Conservation (phyloP, 1,140 invertebrate genomes). For the Augochlora pura region DNA sequence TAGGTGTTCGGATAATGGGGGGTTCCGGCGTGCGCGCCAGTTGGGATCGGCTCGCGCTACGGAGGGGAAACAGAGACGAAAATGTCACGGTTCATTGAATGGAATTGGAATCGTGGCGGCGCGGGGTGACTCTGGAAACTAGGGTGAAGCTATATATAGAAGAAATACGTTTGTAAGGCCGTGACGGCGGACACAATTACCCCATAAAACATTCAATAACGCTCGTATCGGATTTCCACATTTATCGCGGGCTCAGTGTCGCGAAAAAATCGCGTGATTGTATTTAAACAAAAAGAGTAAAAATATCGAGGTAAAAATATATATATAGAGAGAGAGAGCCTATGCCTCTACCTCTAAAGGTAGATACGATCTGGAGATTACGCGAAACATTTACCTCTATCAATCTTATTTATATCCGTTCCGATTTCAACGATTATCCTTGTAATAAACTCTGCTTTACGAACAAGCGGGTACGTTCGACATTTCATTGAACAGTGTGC, state of each 20-base stretch:
- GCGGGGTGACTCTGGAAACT: neutral
- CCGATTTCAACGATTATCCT: neutral
- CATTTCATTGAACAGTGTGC: neutral
- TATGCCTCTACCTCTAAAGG: too few relatives aligned
- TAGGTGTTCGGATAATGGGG: too few relatives aligned
- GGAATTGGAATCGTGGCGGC: neutral
- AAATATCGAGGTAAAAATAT: too few relatives aligned
- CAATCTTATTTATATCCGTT: conserved; percentile 3
- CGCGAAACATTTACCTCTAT: neutral
- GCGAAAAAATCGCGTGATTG: neutral
- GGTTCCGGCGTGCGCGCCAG: neutral
- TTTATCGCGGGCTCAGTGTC: neutral
- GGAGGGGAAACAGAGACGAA: neutral
- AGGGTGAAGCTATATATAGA: neutral
- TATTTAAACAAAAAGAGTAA: too few relatives aligned
- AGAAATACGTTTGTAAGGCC: neutral
- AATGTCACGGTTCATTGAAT: neutral
- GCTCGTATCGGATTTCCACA: neutral
- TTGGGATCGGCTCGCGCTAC: too few relatives aligned
- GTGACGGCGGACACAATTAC: neutral
- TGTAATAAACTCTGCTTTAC: neutral
- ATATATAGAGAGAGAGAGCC: too few relatives aligned
- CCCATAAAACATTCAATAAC: conserved; percentile 2
- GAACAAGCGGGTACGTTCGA: neutral
- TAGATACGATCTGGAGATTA: neutral